phyloP scores from a whole-genome alignment of 2,888 invertebrate species.

The Aspidapion aeneum region DNA sequence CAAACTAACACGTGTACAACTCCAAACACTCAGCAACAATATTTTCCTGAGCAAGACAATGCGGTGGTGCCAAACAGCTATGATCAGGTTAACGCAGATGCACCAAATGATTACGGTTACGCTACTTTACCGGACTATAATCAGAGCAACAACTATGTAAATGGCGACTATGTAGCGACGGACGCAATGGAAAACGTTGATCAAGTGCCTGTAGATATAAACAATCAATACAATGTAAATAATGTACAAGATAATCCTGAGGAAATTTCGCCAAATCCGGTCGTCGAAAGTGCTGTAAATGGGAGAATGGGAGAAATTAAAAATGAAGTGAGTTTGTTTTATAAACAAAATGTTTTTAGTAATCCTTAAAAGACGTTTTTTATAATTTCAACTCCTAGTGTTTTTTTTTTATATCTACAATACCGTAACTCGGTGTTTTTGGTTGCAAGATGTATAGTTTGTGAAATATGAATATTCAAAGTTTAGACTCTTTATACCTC shows the following conservation, averaged over 20 bases:
- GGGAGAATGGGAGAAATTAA: not conserved
- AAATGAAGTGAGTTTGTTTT: not conserved
- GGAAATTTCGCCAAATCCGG: not conserved
- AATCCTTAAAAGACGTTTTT: too few species aligned
- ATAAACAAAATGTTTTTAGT: too few species aligned
- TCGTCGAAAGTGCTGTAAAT: not conserved
- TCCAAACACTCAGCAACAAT: not conserved
- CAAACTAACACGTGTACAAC: not conserved
- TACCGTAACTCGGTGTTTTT: not conserved
- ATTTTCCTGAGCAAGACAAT: not conserved
- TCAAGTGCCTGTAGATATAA: not conserved
- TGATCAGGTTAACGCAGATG: not conserved
- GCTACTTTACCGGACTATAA: not conserved
- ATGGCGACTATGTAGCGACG: not conserved
- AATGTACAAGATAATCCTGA: not conserved
- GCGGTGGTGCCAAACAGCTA: not conserved
- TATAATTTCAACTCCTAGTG: too few species aligned
- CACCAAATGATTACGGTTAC: not conserved
- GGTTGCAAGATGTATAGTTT: too few species aligned
- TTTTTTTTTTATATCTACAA: too few species aligned
- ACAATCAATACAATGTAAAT: not conserved
- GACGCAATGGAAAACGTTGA: not conserved
- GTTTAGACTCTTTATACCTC: too few species aligned
- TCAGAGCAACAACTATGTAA: not conserved
- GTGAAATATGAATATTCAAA: too few species aligned